Conservation (phyloP, 53 echinoderm and acorn worm species). For the Astropecten irregularis region DNA sequence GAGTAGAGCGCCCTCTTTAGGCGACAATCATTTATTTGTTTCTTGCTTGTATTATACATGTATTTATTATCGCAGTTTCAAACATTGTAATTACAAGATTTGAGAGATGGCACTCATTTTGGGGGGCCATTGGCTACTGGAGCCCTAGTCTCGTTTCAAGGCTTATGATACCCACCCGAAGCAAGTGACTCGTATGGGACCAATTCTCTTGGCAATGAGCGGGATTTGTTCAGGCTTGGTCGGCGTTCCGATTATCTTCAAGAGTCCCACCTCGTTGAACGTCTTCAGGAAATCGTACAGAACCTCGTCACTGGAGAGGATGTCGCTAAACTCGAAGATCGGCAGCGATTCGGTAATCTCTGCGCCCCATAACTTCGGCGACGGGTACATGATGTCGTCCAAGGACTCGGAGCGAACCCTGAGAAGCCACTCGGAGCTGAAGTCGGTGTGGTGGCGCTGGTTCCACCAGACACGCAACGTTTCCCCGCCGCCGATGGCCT, state of each 20-base stretch:
- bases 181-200: slow-evolving; percentile 14
- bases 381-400: slow-evolving; percentile 42
- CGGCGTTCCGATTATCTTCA: background rate
- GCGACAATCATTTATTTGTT: too few species aligned
- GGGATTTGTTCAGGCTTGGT: slow-evolving; percentile 1
- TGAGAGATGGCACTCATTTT: too few species aligned
- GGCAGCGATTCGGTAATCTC: slow-evolving; percentile 48
- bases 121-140: too few species aligned
- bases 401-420: background rate
- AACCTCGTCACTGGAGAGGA: slow-evolving; percentile 43
- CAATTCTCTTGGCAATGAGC: slow-evolving; percentile 20
- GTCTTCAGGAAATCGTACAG: slow-evolving; percentile 36
- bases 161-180: too few species aligned
- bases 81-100: too few species aligned
- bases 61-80: too few species aligned
- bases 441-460: slow-evolving; percentile 31
- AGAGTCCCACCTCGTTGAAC: slow-evolving; percentile 14
- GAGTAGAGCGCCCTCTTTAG: too few species aligned
- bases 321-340: slow-evolving; percentile 35
- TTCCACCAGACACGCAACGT: slow-evolving; percentile 35
- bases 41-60: too few species aligned
- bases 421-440: slow-evolving; percentile 22
- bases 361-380: slow-evolving; percentile 49
- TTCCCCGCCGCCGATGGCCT: slow-evolving; percentile 6
- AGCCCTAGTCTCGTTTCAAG: too few species aligned